Evolutionary conservation across 2,797 vertebrate species (phyloP).

Genomic region (Chrosomus eos): DNA sequence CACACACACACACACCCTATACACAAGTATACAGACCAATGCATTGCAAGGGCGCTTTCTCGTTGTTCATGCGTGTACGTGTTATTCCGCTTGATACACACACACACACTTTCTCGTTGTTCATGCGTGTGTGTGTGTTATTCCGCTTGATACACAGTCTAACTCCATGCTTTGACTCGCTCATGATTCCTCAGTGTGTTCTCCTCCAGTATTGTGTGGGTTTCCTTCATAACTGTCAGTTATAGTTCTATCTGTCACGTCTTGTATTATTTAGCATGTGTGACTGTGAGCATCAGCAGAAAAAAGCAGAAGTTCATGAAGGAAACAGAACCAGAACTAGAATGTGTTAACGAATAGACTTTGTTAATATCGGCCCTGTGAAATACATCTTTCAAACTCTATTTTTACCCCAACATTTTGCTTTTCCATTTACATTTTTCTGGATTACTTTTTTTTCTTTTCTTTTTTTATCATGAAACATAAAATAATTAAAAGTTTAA

Average conservation of each 20-base stretch:
- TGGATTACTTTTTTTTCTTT: too few species aligned
- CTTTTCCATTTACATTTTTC: too few species aligned
- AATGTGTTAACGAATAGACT: neutral
- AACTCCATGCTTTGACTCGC: too few species aligned
- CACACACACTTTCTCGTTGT: too few species aligned
- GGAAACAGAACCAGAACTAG: slow-evolving; percentile 24
- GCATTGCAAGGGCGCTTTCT: neutral
- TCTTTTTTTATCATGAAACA: too few species aligned
- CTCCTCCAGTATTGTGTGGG: neutral
- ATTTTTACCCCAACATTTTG: too few species aligned
- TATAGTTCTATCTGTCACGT: slow-evolving; percentile 2
- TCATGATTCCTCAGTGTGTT: too few species aligned
- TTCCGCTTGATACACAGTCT: neutral
- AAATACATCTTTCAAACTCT: too few species aligned
- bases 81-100: neutral
- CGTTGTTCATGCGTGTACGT: neutral
- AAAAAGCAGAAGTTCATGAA: slow-evolving; percentile 47
- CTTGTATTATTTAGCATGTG: neutral
- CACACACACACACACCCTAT: neutral
- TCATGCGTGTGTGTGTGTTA: neutral
- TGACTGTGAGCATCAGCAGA: neutral
- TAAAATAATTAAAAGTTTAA: too few species aligned
- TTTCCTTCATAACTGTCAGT: neutral
- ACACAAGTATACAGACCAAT: neutral
- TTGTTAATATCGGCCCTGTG: too few species aligned